These are phyloP conservation scores for Rugalucina vietnamica DNA, from an alignment of 2,888 invertebrate genomes.

Conservation along the genomic window DNA sequence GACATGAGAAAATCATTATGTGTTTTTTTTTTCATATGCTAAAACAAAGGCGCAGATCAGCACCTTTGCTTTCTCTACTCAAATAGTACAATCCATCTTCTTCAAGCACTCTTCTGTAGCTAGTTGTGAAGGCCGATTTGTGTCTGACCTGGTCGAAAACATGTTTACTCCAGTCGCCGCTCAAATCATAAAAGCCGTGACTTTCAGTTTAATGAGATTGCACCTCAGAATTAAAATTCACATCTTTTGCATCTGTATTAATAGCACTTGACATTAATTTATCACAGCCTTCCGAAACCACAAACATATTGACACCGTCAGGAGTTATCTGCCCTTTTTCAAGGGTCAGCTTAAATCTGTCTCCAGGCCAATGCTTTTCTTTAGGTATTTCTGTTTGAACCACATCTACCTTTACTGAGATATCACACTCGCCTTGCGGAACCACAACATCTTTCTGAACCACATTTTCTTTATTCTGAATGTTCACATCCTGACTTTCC, in stretches of 20 bases:
- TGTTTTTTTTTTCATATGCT: too few relatives aligned
- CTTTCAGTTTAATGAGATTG: slow-evolving; percentile 10
- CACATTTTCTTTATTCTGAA: slow-evolving; percentile 9
- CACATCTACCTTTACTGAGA: not conserved
- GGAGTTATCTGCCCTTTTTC: not conserved
- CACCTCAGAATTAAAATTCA: slow-evolving; percentile 16
- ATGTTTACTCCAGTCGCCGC: too few relatives aligned
- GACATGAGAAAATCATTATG: too few relatives aligned
- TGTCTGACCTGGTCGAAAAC: too few relatives aligned
- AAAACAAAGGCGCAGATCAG: too few relatives aligned
- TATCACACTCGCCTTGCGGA: not conserved
- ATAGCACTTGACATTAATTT: not conserved
- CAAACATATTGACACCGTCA: not conserved
- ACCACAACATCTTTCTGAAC: not conserved
- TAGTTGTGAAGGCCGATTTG: too few relatives aligned
- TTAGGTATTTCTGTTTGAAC: not conserved
- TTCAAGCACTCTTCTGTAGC: too few relatives aligned
- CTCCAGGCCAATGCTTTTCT: not conserved
- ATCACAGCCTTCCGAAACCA: not conserved
- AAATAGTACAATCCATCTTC: too few relatives aligned
- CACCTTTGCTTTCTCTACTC: too few relatives aligned
- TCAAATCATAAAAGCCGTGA: too few relatives aligned
- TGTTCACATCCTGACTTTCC: not conserved
- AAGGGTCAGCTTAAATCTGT: not conserved
- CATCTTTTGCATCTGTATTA: slow-evolving; percentile 1